These are phyloP conservation scores for Coremacera marginata DNA, from an alignment of 2,888 invertebrate species.

Conservation along the genomic window DNA sequence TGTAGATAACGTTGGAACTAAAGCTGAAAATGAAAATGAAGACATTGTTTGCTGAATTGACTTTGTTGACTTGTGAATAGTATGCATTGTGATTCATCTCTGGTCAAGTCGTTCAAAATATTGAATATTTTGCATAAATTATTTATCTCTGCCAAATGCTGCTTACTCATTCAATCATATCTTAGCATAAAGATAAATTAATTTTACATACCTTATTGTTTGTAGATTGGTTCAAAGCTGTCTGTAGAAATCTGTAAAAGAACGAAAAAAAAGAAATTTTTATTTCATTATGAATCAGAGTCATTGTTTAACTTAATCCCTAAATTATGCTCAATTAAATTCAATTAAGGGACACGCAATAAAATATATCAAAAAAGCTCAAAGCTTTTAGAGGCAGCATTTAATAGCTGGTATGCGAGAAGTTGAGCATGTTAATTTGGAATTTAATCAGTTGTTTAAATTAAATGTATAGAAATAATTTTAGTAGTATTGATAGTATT, in stretches of 20 bases:
- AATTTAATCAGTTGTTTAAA: neutral
- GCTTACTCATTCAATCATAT: neutral
- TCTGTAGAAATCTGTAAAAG: constrained; percentile 14
- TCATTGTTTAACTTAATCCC: neutral
- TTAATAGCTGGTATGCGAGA: neutral
- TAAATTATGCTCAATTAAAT: constrained; percentile 11
- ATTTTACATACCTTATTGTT: constrained; percentile 13
- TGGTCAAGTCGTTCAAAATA: neutral
- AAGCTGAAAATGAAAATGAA: constrained; percentile 3
- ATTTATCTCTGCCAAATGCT: neutral
- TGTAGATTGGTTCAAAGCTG: constrained; percentile 27
- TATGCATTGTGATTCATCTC: constrained; percentile 14
- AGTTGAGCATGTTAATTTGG: neutral
- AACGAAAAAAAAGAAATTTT: too few species aligned
- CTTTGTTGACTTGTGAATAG: constrained; percentile 8
- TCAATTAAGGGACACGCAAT: constrained; percentile 7
- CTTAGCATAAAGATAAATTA: neutral
- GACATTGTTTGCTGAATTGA: constrained; percentile 11
- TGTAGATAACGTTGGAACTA: neutral
- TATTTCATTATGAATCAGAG: neutral
- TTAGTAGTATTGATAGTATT: neutral
- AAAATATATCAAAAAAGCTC: too few species aligned
- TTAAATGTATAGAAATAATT: neutral
- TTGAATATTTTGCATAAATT: neutral
- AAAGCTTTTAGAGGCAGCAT: too few species aligned